Percentiles rank a stretch among this genome's conserved stretches.
Evolutionary conservation across 2,113 vertebrate species (phyloP).

Genomic region (Ahaetulla prasina): DNA sequence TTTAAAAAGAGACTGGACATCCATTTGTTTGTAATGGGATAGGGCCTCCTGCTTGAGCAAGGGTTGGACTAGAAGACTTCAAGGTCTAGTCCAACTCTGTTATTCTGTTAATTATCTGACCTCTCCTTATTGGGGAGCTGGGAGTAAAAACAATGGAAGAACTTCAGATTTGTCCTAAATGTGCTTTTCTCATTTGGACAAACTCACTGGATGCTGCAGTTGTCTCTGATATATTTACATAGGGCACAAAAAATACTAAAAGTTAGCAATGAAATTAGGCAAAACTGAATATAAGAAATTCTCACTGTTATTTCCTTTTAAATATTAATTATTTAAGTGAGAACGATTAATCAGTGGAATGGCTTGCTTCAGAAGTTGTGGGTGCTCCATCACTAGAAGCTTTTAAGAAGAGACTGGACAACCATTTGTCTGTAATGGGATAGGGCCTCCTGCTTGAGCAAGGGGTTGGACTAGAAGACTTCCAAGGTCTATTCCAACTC

Average conservation of each 20-base stretch:
- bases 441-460: neutral
- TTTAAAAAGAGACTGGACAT: neutral
- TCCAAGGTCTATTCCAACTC: no score
- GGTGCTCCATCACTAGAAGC: neutral
- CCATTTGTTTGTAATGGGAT: neutral
- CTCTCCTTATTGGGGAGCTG: no score
- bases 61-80: neutral
- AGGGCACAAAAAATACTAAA: neutral
- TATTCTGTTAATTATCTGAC: no score
- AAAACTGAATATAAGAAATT: neutral
- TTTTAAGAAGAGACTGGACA: neutral
- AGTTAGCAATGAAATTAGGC: neutral
- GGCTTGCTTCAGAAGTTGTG: neutral
- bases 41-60: neutral
- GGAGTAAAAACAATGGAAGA: no score
- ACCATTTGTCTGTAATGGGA: neutral
- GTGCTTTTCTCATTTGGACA: neutral
- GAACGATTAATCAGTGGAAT: neutral
- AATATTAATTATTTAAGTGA: neutral
- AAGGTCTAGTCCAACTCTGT: no score
- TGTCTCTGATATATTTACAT: neutral
- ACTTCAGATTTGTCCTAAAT: no score
- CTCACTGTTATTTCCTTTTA: neutral
- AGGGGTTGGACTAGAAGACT: neutral
- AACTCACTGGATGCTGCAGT: neutral